Evolutionary conservation across 2,113 vertebrate species (phyloP).

Genomic region (Prinia subflava): DNA sequence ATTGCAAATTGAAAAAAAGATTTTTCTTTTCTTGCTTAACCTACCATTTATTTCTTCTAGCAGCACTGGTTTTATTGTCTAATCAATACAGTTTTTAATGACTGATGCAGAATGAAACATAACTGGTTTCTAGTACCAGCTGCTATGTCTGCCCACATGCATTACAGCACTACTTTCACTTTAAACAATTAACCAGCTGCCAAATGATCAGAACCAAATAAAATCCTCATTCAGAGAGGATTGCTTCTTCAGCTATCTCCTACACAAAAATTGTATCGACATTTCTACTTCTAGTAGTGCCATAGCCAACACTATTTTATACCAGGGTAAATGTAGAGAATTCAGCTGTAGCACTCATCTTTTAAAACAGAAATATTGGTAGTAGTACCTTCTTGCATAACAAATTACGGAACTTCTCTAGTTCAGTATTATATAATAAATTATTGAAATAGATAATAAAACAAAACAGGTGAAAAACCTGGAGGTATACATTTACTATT

Average conservation of each 20-base stretch:
- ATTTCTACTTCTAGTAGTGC: not conserved
- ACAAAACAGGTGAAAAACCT: not conserved
- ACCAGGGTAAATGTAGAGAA: not conserved
- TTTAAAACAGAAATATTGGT: not conserved
- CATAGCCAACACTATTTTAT: not conserved
- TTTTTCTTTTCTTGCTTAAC: not conserved
- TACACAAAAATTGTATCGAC: not conserved
- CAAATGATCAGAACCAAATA: not conserved
- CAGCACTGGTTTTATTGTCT: not conserved
- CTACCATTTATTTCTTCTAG: not conserved
- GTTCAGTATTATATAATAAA: not conserved
- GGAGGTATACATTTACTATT: not conserved
- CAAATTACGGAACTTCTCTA: not conserved
- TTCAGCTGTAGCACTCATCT: not conserved
- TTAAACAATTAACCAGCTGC: not conserved
- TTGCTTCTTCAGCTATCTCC: not conserved
- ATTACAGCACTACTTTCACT: not conserved
- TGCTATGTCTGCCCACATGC: not conserved
- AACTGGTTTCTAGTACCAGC: not conserved
- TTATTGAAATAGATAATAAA: not conserved
- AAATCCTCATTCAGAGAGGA: not conserved
- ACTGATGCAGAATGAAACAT: not conserved
- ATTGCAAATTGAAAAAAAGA: not conserved
- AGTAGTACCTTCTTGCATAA: not conserved
- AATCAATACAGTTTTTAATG: not conserved